Percentiles rank a stretch among this genome's conserved stretches.
Evolutionary conservation across 35 echinoderm and acorn worm genomes (phyloP).

Genomic region (Chiridota heheva): DNA sequence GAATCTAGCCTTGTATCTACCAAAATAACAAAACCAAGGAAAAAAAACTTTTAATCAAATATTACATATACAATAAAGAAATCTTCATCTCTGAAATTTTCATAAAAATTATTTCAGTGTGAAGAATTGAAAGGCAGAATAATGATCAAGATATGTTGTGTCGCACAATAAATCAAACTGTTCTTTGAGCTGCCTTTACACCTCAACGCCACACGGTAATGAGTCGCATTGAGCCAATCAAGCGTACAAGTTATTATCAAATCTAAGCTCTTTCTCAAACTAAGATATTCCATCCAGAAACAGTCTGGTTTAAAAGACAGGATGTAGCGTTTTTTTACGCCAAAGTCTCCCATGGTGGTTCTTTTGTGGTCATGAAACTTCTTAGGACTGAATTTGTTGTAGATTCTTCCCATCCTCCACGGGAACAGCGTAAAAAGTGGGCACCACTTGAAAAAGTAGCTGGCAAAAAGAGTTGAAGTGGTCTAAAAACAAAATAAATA

Average conservation of each 20-base stretch:
- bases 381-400: constrained; percentile 37
- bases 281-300: neutral
- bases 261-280: constrained; percentile 18
- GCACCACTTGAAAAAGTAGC: constrained; percentile 44
- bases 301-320: neutral
- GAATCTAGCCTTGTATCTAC: too few relatives aligned
- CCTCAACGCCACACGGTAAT: constrained; percentile 71
- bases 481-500: constrained; percentile 1
- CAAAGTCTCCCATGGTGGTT: neutral
- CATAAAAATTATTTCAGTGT: too few relatives aligned
- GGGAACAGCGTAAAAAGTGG: constrained; percentile 21
- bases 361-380: neutral
- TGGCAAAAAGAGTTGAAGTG: constrained; percentile 34
- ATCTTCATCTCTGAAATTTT: too few relatives aligned
- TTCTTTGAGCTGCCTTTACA: too few relatives aligned
- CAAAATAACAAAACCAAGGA: too few relatives aligned
- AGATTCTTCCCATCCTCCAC: constrained; percentile 12
- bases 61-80: too few relatives aligned
- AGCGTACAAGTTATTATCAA: constrained; percentile 15
- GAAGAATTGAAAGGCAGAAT: too few relatives aligned
- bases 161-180: too few relatives aligned
- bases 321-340: too few relatives aligned
- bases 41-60: too few relatives aligned
- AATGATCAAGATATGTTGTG: too few relatives aligned
- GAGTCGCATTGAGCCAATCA: constrained; percentile 76